A percentile compares a stretch with the other conserved stretches of the same genome.
Evolutionary conservation across 2,888 invertebrate species (phyloP).

Genomic region (Eumacrocentrus americanus): DNA sequence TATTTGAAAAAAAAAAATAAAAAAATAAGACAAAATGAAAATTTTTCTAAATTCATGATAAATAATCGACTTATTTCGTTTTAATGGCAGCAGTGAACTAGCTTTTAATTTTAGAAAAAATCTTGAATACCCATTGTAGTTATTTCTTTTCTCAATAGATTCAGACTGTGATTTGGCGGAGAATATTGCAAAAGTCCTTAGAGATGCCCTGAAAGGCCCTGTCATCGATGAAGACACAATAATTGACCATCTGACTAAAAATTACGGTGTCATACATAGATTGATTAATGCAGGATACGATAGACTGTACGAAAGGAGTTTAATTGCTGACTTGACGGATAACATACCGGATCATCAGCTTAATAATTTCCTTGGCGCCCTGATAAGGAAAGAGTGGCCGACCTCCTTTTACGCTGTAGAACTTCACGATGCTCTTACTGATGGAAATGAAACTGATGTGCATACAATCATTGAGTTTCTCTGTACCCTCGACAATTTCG

Average conservation of each 20-base stretch:
- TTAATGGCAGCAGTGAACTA: too few species aligned
- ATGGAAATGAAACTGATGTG: constrained; percentile 89
- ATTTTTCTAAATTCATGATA: too few species aligned
- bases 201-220: constrained; percentile 92
- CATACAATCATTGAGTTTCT: constrained; percentile 91
- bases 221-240: constrained; percentile 92
- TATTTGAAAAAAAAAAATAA: too few species aligned
- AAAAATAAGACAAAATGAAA: too few species aligned
- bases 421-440: constrained; percentile 82
- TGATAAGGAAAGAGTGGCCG: constrained; percentile 93
- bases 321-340: constrained; percentile 83
- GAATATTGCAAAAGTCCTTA: constrained; percentile 80
- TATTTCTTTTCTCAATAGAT: too few species aligned
- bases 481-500: too few species aligned
- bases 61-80: too few species aligned
- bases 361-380: constrained; percentile 86
- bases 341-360: constrained; percentile 89
- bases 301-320: constrained; percentile 84
- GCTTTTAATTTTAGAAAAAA: too few species aligned
- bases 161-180: too few species aligned
- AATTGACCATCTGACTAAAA: constrained; percentile 85
- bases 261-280: constrained; percentile 88
- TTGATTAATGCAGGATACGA: constrained; percentile 92
- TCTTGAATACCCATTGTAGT: too few species aligned
- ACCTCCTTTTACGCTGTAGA: too few species aligned